Evolutionary conservation across 2,113 vertebrate species (phyloP), one percentile per base, ranked within the genome.

Genomic region (Sebastes schlegelii): DNA sequence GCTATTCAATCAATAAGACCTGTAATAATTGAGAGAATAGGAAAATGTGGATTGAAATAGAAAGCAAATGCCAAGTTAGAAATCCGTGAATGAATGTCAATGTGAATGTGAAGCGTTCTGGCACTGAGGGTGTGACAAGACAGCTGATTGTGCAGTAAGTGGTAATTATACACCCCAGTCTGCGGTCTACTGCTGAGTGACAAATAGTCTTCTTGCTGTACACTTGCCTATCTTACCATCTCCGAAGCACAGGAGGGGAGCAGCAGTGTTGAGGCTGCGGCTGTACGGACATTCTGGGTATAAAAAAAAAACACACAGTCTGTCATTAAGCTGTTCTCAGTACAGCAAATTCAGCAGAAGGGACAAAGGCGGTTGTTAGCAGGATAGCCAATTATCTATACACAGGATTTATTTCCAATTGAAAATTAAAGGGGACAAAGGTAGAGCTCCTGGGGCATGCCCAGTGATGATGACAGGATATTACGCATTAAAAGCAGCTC

Each of bases 131-230:
- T 83, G 88, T 88, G 89, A 89, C 87, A 76, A 87, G 87, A 88
- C 81, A 87, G 89, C 80, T 90, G 86, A 93, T 93, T 94, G 82
- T 93, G 85, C 89, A 89, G 78, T 87, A 91, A 92, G 66, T 86
- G 81, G 85, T 92, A 93, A 95, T 95, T 92, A 93, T 87, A 84
- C 80, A 89, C 77, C 84, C 82, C 76, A 65, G 86, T 86, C 88
- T 88, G 89, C 69, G 49, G 85, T 90, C 80, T 74, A 83, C 87
- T 86, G 90, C 91, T 86, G 83, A 87, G 88, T 86, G 87, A 91
- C 86, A 87, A 91, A 93, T 82, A 77, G 80, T 82, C 75, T 80
- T 84, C 78, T 84, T 68, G 78, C 74, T 63, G 60, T 80, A 86
- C 84, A 85, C 73, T 85, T 80, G 82, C 74, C 82, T 83, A 79